Evolutionary conservation across 2,888 invertebrate genomes (phyloP), one percentile per base, ranked within the genome.

Genomic region (Himalopsyche japonica): DNA sequence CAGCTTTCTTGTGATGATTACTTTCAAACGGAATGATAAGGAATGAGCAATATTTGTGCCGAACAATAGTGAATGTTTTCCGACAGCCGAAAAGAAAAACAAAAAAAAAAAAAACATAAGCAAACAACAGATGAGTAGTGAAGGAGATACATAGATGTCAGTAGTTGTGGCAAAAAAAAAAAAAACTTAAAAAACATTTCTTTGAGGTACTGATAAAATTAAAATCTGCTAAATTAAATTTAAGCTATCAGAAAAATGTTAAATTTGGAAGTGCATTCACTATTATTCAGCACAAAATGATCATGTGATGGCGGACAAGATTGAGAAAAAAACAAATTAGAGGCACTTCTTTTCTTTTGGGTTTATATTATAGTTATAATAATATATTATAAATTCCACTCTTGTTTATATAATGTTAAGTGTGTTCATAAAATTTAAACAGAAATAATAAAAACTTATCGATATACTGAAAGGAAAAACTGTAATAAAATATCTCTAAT

Each of bases 21-120:
- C 30, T 70, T 70, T 70, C 15, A 30, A 64, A 70, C 27, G 70
- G 70, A 70, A 70, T 70, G 70, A 70, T 70, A 70, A 70, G 81
- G 79, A 80, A 48, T 32, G 30, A 79, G 82, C 88, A 89, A 89
- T 89, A 89, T 91, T 91, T 94, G 95, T 95, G 95, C 95, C 95
- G 95, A 95, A 95, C 95, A 95, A 95, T 95, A 95, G 95, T 95
- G 95, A 95, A 95, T 94, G 89, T 86, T 47, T 85, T 76, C 47
- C 84, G 32, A 81, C 24, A 78, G 43, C 57, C 70, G 70, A 70
- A 79, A 79, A 89, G 43, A 89, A 88, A 87, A 81, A 88, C 86
- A 88, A 87, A 88, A 87, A 88, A 87, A 88, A 70, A 70, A 88
- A 87, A 88, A 70, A 70, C 70, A 70, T 70, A 27, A 70, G 70